These are phyloP conservation scores for Zelostemma sp. DNA, from an alignment of 1,140 invertebrate species.

Conservation along the genomic window DNA sequence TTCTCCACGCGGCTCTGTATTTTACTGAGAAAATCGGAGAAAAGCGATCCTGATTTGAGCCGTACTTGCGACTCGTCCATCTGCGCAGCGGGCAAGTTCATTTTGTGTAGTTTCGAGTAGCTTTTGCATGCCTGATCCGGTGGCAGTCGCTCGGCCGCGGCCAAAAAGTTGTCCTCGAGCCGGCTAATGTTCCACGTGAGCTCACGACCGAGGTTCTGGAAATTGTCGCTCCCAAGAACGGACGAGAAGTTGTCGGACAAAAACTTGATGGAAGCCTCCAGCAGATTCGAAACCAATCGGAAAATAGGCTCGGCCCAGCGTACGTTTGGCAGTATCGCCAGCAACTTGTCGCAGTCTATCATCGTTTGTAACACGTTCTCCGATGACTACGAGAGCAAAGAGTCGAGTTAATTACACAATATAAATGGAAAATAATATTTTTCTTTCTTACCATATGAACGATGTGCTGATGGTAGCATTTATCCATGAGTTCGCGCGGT, in stretches of 20 bases:
- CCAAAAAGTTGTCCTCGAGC: slow-evolving; percentile 76
- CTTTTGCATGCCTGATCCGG: slow-evolving; percentile 81
- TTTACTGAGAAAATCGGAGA: slow-evolving; percentile 66
- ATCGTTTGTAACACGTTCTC: slow-evolving; percentile 77
- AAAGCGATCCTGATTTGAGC: slow-evolving; percentile 65
- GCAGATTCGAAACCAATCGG: slow-evolving; percentile 75
- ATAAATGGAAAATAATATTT: slow-evolving; percentile 3
- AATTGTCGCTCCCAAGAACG: slow-evolving; percentile 75
- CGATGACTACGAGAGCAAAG: slow-evolving; percentile 68
- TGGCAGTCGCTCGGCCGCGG: slow-evolving; percentile 74
- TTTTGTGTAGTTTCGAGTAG: slow-evolving; percentile 71
- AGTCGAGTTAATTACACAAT: no score
- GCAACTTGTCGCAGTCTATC: slow-evolving; percentile 78
- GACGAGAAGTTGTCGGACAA: slow-evolving; percentile 77
- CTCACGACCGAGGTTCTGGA: slow-evolving; percentile 76
- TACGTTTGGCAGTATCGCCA: slow-evolving; percentile 77
- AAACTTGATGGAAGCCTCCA: slow-evolving; percentile 77
- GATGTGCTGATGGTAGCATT: slow-evolving; percentile 85
- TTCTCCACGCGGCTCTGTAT: slow-evolving; percentile 69
- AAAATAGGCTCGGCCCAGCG: slow-evolving; percentile 81
- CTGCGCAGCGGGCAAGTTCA: slow-evolving; percentile 54
- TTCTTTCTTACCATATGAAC: slow-evolving; percentile 74
- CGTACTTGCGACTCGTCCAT: slow-evolving; percentile 55
- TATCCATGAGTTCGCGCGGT: slow-evolving; percentile 83
- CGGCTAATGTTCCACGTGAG: slow-evolving; percentile 77